Base-by-base conservation (phyloP, 2,888 invertebrate species). In the Drosophila setosimentum region DNA sequence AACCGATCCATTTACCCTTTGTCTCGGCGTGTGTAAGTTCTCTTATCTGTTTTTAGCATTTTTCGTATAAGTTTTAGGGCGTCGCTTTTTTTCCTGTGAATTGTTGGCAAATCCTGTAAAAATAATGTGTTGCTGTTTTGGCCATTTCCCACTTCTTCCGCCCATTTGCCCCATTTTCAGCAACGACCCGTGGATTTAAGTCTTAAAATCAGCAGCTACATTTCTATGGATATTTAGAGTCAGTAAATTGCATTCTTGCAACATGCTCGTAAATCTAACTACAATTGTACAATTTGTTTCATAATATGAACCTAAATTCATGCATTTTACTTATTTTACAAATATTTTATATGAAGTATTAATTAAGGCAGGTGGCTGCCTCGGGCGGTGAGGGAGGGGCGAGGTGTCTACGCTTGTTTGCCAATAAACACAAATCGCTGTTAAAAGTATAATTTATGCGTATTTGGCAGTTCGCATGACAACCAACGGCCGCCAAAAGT, bases 241-340 rank as follows among this genome's bases (percentile, higher is more conserved):
- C 53, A 55, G 69, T 78, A 65, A 72, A 78, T 78, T 74, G 73
- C 83, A 76, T 45, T 68, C 71, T 78, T 68, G 63, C 58, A 35
- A 72, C 53, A 64, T n/a, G 59, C 49, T 59, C 64, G 64, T 64
- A 73, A 85, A 88, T 88, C 87, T 78, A 88, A 88, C 88, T 83
- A 83, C 89, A 88, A 88, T 84, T 84, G 83, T 86, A 64, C 88
- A 84, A 84, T 84, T 84, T 88, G 87, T 79, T 83, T 68, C 87
- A 80, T 72, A 85, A 80, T 82, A 68, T 65, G 68, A 68, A 65
- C 76, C 78, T 83, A 76, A 73, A 81, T 80, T 78, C 33, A 35
- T 65, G 45, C 48, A 62, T 67, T 62, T 29, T 27, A 48, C 29
- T 49, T 59, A 68, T 68, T 68, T 45, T 42, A 11, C 57, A 29